Conservation (phyloP, 2,113 vertebrate species). For the Prochilodus magdalenae region DNA sequence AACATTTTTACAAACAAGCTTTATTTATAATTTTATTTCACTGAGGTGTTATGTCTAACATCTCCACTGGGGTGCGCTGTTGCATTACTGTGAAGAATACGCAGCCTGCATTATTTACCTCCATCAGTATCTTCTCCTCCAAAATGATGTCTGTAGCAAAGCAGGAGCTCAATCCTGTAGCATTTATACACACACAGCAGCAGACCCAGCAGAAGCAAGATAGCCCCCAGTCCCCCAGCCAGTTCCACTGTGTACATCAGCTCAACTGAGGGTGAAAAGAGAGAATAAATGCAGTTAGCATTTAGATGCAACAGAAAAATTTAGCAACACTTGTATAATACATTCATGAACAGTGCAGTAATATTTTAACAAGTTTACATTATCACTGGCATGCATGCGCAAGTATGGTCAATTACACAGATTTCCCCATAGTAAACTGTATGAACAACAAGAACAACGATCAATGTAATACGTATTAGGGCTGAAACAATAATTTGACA, state of each 20-base stretch:
- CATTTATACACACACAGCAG: slow-evolving; percentile 97
- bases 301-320: too few relatives aligned
- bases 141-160: slow-evolving; percentile 97
- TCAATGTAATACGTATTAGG: too few relatives aligned
- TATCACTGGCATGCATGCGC: too few relatives aligned
- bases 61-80: slow-evolving; percentile 32
- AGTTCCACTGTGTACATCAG: slow-evolving; percentile 98
- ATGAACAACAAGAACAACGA: not conserved
- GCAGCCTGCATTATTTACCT: slow-evolving; percentile 80
- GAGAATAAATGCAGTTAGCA: not conserved
- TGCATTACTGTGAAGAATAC: not conserved
- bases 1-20: too few relatives aligned
- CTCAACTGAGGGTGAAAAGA: slow-evolving; percentile 44
- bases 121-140: slow-evolving; percentile 94
- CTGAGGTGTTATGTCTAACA: not conserved
- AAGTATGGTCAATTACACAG: too few relatives aligned
- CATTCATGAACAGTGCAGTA: not conserved
- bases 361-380: too few relatives aligned
- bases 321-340: too few relatives aligned
- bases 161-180: slow-evolving; percentile 97
- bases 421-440: too few relatives aligned
- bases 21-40: too few relatives aligned
- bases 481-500: too few relatives aligned
- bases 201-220: slow-evolving; percentile 93
- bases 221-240: slow-evolving; percentile 95